Conservation (phyloP, 2,113 vertebrate genomes). For the Cyanoderma ruficeps region DNA sequence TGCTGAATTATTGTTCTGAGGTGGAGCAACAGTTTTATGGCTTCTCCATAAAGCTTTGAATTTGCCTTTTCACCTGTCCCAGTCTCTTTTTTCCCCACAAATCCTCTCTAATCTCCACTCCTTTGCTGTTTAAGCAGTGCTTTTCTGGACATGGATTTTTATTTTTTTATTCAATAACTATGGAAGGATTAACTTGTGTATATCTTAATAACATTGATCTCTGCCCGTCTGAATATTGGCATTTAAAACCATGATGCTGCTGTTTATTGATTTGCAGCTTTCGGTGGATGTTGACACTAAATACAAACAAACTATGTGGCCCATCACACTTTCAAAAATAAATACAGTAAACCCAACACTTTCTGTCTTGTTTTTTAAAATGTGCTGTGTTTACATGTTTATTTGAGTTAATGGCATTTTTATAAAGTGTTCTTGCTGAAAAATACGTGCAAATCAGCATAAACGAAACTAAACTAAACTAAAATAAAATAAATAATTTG, state of each 20-base stretch:
- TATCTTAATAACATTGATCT: background rate
- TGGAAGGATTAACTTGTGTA: background rate
- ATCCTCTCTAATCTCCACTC: background rate
- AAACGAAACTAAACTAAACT: background rate
- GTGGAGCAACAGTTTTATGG: background rate
- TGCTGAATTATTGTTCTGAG: background rate
- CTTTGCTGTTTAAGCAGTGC: background rate
- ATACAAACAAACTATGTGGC: background rate
- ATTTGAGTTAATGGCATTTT: constrained; percentile 2
- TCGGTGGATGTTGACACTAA: background rate
- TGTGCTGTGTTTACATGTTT: background rate
- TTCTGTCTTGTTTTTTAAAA: background rate
- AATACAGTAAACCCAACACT: background rate
- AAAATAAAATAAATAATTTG: constrained; percentile 30
- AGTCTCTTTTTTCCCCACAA: no score
- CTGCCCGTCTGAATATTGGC: background rate
- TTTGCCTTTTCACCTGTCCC: background rate
- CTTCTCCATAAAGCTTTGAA: background rate
- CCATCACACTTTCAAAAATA: background rate
- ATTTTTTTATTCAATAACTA: background rate
- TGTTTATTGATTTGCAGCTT: background rate
- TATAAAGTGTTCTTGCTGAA: background rate
- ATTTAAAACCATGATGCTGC: background rate
- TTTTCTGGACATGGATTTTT: background rate
- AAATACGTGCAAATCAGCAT: constrained; percentile 30